Base-by-base conservation (phyloP, 2,888 invertebrate genomes). In the Drosophila suboccidentalis region DNA sequence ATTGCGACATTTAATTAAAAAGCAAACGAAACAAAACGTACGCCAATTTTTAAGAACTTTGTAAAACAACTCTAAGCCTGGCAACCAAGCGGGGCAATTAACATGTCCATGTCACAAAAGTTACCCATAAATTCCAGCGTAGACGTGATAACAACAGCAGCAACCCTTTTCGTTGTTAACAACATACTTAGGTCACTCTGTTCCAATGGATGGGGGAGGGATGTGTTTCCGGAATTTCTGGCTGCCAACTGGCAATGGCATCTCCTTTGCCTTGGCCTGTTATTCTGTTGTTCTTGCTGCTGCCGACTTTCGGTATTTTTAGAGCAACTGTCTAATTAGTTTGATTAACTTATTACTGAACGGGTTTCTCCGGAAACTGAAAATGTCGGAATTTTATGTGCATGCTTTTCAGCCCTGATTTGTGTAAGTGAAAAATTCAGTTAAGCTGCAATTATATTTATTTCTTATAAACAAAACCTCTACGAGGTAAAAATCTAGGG, bases 1-100 rank as follows among this genome's bases (percentile, higher is more conserved):
- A 57, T 44, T 78, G 67, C 60, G 61, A 76, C 81, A 90, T 87
- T 87, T 90, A 90, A 87, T 90, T 90, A 86, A 87, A 85, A 82
- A 66, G 74, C 57, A 76, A 82, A 76, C 75, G 69, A 70, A 88
- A 71, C 82, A 72, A 73, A 89, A 54, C 76, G 74, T 51, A 65
- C 74, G 63, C 65, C 73, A 80, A 80, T 87, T 90, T 87, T 87
- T 88, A 88, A 90, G 89, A 88, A 90, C 86, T 83, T 90, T 80
- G 87, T 76, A 78, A 75, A 81, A 72, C 78, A 87, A 80, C 74
- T 74, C 65, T 63, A 69, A 74, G 73, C 83, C 74, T 82, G 75
- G 61, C 57, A 75, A 78, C 68, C 84, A 53, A 43, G 22, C 58
- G 61, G 67, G 90, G 77, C 90, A 87, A 87, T 87, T 87, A 87